These are phyloP conservation scores for Hipposideros armiger DNA, from an alignment of 2,113 vertebrate genomes.

Conservation along the genomic window DNA sequence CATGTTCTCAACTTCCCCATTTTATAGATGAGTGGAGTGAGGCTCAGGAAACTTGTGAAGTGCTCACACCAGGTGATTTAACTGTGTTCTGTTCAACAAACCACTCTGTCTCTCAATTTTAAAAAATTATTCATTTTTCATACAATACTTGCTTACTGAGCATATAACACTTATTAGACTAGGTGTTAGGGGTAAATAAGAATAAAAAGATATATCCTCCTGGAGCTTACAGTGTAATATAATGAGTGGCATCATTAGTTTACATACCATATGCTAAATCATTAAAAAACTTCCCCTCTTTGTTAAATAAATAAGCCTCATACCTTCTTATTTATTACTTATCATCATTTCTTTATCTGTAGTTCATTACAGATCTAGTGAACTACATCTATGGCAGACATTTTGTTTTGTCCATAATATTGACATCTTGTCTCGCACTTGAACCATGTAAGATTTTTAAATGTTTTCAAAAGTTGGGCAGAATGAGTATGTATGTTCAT, in stretches of 20 bases:
- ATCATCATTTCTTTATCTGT: not conserved
- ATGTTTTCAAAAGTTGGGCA: slow-evolving; percentile 7
- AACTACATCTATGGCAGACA: not conserved
- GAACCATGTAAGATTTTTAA: not conserved
- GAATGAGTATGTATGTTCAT: not conserved
- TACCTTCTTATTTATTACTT: not conserved
- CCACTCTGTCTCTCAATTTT: not conserved
- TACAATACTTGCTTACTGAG: not conserved
- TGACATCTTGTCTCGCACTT: not conserved
- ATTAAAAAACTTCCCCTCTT: not conserved
- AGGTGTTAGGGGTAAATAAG: not conserved
- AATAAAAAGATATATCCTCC: not conserved
- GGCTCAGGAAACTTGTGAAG: not conserved
- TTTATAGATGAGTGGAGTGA: not conserved
- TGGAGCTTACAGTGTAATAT: not conserved
- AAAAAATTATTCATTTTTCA: not conserved
- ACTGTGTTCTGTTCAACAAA: not conserved
- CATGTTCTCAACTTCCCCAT: not conserved
- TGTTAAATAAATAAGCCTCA: not conserved
- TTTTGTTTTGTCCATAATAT: not conserved
- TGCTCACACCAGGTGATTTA: not conserved
- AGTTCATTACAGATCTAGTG: not conserved
- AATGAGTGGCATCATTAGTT: not conserved
- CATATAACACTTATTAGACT: not conserved
- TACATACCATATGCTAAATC: not conserved